phyloP scores from a whole-genome alignment of 2,113 vertebrate species.

The Isurus oxyrinchus region DNA sequence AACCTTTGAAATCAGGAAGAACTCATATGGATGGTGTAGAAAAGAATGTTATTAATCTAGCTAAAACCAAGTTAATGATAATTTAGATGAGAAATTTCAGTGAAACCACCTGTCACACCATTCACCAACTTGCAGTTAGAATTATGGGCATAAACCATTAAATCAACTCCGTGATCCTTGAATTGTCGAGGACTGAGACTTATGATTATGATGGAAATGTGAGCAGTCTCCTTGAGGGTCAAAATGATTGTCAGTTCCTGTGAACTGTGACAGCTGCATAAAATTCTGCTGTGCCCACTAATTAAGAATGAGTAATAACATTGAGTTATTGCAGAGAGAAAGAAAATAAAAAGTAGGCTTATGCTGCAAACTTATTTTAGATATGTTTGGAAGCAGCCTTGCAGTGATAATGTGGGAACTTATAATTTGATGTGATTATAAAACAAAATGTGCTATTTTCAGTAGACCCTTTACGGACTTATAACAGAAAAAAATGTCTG shows the following conservation, averaged over 20 bases:
- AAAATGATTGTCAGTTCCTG: constrained; percentile 10
- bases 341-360: neutral
- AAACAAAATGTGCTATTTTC: neutral
- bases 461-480: neutral
- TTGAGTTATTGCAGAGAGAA: neutral
- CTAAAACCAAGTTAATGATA: constrained; percentile 7
- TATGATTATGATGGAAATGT: neutral
- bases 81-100: neutral
- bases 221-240: neutral
- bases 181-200: constrained; percentile 7
- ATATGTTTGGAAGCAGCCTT: neutral
- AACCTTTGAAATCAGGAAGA: neutral
- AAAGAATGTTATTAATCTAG: neutral
- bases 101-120: neutral
- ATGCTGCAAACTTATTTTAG: neutral
- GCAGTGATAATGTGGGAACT: neutral
- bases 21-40: neutral
- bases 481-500: neutral
- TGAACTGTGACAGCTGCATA: neutral
- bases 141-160: neutral
- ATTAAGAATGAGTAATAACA: neutral
- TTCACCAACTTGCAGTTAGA: neutral
- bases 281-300: neutral
- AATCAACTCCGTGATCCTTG: neutral
- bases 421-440: neutral